Evolutionary conservation across 2,888 invertebrate species (phyloP).

Genomic region (Mycalesis mineus): DNA sequence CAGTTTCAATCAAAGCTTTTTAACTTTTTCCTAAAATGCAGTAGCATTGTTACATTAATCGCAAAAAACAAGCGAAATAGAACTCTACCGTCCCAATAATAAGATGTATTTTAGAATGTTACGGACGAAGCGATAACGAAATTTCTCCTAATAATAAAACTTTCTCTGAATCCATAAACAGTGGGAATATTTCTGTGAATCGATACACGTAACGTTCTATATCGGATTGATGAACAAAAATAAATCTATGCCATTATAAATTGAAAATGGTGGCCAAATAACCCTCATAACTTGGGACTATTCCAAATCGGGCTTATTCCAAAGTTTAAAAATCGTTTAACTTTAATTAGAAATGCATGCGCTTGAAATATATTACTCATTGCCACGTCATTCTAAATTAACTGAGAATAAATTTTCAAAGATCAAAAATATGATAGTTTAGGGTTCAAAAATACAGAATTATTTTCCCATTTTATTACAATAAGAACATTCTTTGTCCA

Average conservation of each 20-base stretch:
- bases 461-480: no score
- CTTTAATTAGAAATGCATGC: no score
- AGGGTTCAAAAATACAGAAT: no score
- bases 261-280: neutral
- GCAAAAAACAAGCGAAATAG: neutral
- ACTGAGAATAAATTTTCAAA: no score
- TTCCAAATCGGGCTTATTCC: no score
- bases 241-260: conserved; percentile 26
- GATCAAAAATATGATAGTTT: no score
- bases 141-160: conserved; percentile 33
- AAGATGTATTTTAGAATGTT: conserved; percentile 8
- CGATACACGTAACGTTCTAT: conserved; percentile 25
- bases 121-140: conserved; percentile 35
- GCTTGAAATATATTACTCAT: no score
- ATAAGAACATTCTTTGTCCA: no score
- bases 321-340: no score
- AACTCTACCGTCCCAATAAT: neutral
- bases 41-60: neutral
- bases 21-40: neutral
- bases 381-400: no score
- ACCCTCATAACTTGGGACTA: neutral
- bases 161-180: conserved; percentile 22
- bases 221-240: conserved; percentile 26
- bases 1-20: neutral
- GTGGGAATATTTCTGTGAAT: conserved; percentile 25